A percentile compares a stretch with the other conserved stretches of the same genome.
phyloP scores from a whole-genome alignment of 2,888 invertebrate species.

The Ichneumoninae sp. region DNA sequence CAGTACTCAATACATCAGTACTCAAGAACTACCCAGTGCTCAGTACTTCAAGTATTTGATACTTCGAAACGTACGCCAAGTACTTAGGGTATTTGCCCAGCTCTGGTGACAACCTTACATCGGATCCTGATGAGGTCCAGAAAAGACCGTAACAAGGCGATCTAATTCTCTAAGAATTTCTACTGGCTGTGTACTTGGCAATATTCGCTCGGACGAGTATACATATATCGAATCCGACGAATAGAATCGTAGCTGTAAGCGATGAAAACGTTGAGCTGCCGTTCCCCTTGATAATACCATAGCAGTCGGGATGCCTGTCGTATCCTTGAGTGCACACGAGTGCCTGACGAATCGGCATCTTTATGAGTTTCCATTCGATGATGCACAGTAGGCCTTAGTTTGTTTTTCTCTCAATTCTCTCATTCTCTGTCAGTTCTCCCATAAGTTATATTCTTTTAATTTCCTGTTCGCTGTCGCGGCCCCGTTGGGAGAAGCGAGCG shows the following conservation, averaged over 20 bases:
- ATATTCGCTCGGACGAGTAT: background rate
- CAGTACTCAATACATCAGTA: no score
- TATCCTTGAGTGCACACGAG: background rate
- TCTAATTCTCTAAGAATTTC: background rate
- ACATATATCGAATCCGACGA: background rate
- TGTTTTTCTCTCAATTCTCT: constrained; percentile 5
- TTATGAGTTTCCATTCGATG: constrained; percentile 58
- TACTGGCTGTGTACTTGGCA: background rate
- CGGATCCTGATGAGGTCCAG: no score
- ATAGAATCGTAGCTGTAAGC: constrained; percentile 1
- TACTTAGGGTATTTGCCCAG: no score
- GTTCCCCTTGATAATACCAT: background rate
- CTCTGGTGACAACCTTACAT: no score
- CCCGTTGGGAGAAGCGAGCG: constrained; percentile 43
- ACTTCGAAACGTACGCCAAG: no score
- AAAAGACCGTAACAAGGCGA: background rate
- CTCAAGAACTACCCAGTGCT: no score
- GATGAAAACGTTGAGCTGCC: constrained; percentile 3
- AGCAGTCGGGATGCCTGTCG: background rate
- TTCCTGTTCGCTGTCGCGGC: constrained; percentile 60
- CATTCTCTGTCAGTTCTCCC: constrained; percentile 11
- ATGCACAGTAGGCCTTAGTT: background rate
- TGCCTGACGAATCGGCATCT: constrained; percentile 26
- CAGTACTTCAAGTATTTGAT: no score
- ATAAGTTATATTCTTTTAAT: constrained; percentile 63